A percentile compares a stretch with the other conserved stretches of the same genome.
Evolutionary conservation across 1,140 invertebrate genomes (phyloP).

Genomic region (Sinella curviseta): DNA sequence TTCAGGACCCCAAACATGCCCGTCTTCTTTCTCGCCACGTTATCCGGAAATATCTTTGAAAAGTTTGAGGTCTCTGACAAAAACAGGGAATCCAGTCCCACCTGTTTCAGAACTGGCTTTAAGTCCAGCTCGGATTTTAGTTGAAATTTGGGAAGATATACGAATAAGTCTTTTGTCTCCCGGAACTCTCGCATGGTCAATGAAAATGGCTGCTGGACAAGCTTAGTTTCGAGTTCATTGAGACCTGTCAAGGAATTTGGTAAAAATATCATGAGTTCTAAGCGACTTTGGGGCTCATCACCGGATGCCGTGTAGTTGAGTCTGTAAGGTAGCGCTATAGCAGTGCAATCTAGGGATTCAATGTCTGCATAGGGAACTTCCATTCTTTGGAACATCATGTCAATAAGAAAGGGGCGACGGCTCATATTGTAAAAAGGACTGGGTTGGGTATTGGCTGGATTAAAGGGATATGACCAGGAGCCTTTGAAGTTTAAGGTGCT

Average conservation of each 20-base stretch:
- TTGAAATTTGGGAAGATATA: constrained; percentile 36
- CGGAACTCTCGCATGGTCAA: neutral
- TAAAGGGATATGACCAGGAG: neutral
- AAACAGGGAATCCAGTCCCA: neutral
- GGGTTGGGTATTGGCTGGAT: neutral
- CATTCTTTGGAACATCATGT: constrained; percentile 25
- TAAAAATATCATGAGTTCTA: neutral
- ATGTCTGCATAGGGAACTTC: constrained; percentile 19
- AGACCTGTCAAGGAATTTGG: constrained; percentile 8
- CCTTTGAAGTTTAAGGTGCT: neutral
- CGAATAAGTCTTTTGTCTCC: constrained; percentile 24
- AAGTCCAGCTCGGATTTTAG: constrained; percentile 9
- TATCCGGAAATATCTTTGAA: constrained; percentile 15
- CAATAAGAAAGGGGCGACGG: neutral
- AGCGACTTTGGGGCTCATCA: neutral
- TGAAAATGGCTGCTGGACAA: constrained; percentile 8
- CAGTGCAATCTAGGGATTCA: neutral
- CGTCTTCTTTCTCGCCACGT: neutral
- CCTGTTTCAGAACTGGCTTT: neutral
- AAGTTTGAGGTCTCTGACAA: neutral
- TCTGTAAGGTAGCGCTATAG: neutral
- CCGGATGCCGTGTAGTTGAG: neutral
- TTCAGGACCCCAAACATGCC: neutral
- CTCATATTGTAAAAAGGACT: constrained; percentile 18
- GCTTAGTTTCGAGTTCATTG: neutral